Evolutionary conservation across 2,797 vertebrate genomes (phyloP).

Genomic region (Argya squamiceps): DNA sequence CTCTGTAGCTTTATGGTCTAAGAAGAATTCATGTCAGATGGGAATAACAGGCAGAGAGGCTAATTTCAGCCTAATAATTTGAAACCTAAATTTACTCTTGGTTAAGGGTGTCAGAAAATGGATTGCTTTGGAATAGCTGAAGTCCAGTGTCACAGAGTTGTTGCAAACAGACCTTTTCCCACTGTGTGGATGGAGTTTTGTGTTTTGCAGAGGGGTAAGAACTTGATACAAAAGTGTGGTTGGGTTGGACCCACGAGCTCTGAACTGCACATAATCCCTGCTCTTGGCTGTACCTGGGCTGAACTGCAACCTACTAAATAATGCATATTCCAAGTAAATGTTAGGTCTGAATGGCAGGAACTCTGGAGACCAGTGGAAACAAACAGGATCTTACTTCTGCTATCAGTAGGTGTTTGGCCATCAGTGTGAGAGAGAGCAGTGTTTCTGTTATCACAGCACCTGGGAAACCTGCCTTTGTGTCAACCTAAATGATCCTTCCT

Average conservation of each 20-base stretch:
- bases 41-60: not conserved
- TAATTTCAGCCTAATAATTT: conserved; percentile 27
- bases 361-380: not conserved
- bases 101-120: not conserved
- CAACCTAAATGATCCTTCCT: not conserved
- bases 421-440: not conserved
- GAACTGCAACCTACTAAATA: not conserved
- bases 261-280: not conserved
- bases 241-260: not conserved
- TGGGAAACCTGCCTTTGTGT: not conserved
- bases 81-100: not conserved
- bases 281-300: not conserved
- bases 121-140: not conserved
- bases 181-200: not conserved
- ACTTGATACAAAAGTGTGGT: not conserved
- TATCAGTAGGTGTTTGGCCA: not conserved
- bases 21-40: not conserved
- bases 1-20: not conserved
- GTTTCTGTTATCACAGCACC: not conserved
- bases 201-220: not conserved
- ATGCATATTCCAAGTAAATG: not conserved
- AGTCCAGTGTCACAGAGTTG: not conserved
- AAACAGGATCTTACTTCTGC: not conserved
- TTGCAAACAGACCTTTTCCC: not conserved
- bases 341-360: not conserved